A percentile compares a stretch with the other conserved stretches of the same genome.
Evolutionary conservation across 2,113 vertebrate species (phyloP).

Genomic region (Isichthys henryi): DNA sequence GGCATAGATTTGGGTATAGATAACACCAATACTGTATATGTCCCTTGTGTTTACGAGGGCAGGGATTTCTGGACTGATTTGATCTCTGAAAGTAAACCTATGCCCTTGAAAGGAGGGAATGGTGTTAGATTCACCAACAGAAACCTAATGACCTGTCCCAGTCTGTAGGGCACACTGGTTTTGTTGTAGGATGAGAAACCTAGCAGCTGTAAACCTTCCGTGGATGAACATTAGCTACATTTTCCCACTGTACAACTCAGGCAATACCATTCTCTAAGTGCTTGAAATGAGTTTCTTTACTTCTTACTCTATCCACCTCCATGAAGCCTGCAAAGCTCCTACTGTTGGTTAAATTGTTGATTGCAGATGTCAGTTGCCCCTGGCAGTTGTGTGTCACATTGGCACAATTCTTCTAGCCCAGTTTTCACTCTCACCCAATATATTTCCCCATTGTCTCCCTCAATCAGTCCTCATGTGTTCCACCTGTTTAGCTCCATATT

Average conservation of each 20-base stretch:
- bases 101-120: not conserved
- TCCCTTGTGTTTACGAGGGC: not conserved
- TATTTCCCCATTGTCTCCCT: not conserved
- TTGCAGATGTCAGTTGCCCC: not conserved
- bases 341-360: not conserved
- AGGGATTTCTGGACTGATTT: not conserved
- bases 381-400: not conserved
- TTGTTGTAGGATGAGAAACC: not conserved
- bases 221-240: not conserved
- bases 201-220: not conserved
- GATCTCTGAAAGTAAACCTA: not conserved
- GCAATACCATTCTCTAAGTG: not conserved
- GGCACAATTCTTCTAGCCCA: not conserved
- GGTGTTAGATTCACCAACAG: not conserved
- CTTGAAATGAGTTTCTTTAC: not conserved
- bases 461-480: not conserved
- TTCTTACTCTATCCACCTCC: not conserved
- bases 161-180: not conserved
- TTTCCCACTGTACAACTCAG: not conserved
- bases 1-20: not conserved
- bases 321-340: not conserved
- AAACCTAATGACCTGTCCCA: not conserved
- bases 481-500: not conserved
- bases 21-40: not conserved
- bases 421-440: not conserved